Conservation (phyloP, 2,888 invertebrate species). For the Drosophila tripunctata region DNA sequence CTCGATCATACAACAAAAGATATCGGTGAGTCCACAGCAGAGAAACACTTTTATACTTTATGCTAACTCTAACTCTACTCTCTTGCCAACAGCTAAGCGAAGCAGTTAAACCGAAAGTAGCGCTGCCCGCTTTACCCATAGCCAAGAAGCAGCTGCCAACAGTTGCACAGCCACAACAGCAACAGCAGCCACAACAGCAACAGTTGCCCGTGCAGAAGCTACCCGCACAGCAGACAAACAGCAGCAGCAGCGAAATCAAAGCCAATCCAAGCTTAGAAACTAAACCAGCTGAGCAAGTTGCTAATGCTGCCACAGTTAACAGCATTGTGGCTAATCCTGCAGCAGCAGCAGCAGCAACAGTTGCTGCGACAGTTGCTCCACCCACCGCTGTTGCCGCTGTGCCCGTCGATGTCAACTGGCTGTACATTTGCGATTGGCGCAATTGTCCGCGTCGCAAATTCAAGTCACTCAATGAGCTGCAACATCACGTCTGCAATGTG, state of each 20-base stretch:
- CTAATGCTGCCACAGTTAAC: conserved; percentile 10
- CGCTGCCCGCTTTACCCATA: conserved; percentile 30
- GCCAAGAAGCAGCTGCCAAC: conserved; percentile 43
- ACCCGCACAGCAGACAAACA: too few relatives aligned
- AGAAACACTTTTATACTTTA: too few relatives aligned
- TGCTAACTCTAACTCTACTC: neutral
- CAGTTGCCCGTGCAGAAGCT: conserved; percentile 43
- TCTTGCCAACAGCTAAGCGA: conserved; percentile 37
- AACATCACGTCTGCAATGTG: conserved; percentile 92
- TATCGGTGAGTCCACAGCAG: conserved; percentile 37
- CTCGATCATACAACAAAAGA: conserved; percentile 81
- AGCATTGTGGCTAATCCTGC: conserved; percentile 5
- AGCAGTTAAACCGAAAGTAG: conserved; percentile 28
- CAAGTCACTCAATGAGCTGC: conserved; percentile 91
- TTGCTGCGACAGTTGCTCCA: neutral
- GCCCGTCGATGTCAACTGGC: conserved; percentile 82
- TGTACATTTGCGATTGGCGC: conserved; percentile 96
- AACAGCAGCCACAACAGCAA: conserved; percentile 35
- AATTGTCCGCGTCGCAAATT: conserved; percentile 93
- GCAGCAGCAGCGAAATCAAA: conserved; percentile 23
- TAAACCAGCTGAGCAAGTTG: neutral
- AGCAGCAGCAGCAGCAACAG: conserved; percentile 16
- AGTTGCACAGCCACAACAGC: conserved; percentile 29
- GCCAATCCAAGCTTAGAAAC: conserved; percentile 12
- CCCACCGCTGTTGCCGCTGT: conserved; percentile 50